These are phyloP conservation scores for Neocloeon triangulifer DNA, from an alignment of 1,140 invertebrate species.

Conservation along the genomic window DNA sequence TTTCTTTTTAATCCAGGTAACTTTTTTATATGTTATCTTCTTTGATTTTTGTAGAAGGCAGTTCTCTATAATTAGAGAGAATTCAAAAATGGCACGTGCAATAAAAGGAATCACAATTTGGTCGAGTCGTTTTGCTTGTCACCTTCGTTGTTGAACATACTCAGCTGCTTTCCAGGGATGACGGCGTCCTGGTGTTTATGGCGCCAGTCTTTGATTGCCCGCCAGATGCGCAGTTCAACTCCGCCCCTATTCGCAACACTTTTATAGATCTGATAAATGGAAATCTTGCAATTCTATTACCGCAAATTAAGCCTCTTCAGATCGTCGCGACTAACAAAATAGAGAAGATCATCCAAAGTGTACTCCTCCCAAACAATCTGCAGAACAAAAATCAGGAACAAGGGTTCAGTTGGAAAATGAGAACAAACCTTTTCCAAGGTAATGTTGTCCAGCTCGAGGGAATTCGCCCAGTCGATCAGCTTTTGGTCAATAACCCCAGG, in stretches of 20 bases:
- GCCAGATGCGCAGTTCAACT: constrained; percentile 32
- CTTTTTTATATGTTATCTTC: too few species aligned
- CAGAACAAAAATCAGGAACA: constrained; percentile 11
- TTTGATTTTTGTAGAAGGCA: too few species aligned
- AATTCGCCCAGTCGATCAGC: neutral
- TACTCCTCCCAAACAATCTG: constrained; percentile 53
- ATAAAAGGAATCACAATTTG: too few species aligned
- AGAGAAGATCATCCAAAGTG: constrained; percentile 50
- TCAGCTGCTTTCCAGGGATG: too few species aligned
- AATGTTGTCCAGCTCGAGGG: neutral
- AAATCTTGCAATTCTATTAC: constrained; percentile 20
- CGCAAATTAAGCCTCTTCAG: constrained; percentile 43
- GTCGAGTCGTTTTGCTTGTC: too few species aligned
- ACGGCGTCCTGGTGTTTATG: too few species aligned
- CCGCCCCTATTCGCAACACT: constrained; percentile 26
- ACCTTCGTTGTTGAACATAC: too few species aligned
- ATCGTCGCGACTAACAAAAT: constrained; percentile 51
- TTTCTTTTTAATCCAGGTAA: too few species aligned
- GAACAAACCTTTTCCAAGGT: neutral
- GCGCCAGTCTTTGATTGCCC: constrained; percentile 22
- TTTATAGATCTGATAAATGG: constrained; percentile 1
- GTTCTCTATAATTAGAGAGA: too few species aligned
- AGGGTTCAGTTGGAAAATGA: constrained; percentile 1
- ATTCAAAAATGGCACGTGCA: too few species aligned
- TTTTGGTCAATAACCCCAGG: neutral